These are phyloP conservation scores for Phrynocephalus forsythii DNA, from an alignment of 2,797 vertebrate species.

Conservation along the genomic window DNA sequence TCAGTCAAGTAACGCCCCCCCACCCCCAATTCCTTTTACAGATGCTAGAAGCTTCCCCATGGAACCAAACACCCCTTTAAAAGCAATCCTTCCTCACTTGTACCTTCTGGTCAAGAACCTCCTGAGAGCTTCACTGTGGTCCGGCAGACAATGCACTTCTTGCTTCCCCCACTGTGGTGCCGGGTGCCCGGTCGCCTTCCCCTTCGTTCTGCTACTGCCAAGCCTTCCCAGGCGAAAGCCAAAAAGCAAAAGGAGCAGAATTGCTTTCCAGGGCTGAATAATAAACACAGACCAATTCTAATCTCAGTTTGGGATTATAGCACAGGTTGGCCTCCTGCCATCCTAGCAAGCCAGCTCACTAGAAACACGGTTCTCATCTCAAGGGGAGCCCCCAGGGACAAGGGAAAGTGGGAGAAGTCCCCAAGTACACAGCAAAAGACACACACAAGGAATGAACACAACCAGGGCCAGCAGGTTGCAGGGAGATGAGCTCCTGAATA, in stretches of 20 bases:
- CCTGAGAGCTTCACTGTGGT: not conserved
- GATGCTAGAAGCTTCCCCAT: not conserved
- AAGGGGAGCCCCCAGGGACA: not conserved
- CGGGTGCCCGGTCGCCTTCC: not conserved
- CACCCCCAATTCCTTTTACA: too few species aligned
- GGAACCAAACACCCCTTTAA: not conserved
- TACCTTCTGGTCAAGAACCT: not conserved
- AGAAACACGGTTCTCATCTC: not conserved
- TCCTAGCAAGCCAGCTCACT: not conserved
- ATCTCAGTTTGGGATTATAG: constrained; percentile 41
- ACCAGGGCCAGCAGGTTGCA: too few species aligned
- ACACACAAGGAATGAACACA: not conserved
- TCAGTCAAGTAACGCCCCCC: not conserved
- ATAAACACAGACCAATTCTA: not conserved
- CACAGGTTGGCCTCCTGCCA: constrained; percentile 16
- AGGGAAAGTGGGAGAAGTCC: too few species aligned
- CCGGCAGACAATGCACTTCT: not conserved
- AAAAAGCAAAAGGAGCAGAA: not conserved
- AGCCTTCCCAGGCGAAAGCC: not conserved
- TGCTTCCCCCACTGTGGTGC: not conserved
- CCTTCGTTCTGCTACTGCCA: not conserved
- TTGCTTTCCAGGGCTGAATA: constrained; percentile 6
- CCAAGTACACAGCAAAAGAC: not conserved
- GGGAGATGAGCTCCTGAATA: too few species aligned
- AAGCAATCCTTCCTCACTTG: too few species aligned